Evolutionary conservation across 2,888 invertebrate genomes (phyloP).

Genomic region (Eugnorisma glareosa): DNA sequence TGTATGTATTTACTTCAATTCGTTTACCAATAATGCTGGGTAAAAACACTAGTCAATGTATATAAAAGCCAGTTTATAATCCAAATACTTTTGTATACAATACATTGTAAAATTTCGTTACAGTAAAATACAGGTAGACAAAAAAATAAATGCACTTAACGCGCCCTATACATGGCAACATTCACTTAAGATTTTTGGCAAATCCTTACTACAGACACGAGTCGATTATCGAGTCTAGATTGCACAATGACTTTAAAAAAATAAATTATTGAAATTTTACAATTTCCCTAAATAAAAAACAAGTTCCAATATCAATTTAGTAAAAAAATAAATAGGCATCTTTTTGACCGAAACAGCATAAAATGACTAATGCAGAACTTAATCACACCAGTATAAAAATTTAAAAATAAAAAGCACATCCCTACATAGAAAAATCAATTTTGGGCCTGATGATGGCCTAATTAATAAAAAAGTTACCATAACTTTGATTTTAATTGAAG

Average conservation of each 20-base stretch:
- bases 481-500: conserved; percentile 64
- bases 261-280: conserved; percentile 64
- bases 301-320: conserved; percentile 74
- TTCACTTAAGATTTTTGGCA: conserved; percentile 80
- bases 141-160: conserved; percentile 87
- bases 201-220: conserved; percentile 78
- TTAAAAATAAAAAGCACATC: conserved; percentile 58
- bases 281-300: conserved; percentile 70
- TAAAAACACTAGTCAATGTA: conserved; percentile 84
- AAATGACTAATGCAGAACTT: conserved; percentile 60
- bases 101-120: conserved; percentile 79
- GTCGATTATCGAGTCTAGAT: conserved; percentile 77
- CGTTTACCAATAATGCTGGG: conserved; percentile 81
- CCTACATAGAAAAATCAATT: conserved; percentile 66
- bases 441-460: conserved; percentile 69
- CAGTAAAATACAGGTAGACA: conserved; percentile 80
- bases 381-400: conserved; percentile 61
- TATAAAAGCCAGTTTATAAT: conserved; percentile 84
- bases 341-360: conserved; percentile 59
- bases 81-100: conserved; percentile 78
- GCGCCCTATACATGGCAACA: conserved; percentile 86
- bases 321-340: conserved; percentile 72
- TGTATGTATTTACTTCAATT: conserved; percentile 82
- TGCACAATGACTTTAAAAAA: conserved; percentile 77
- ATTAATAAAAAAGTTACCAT: conserved; percentile 66